phyloP scores from a whole-genome alignment of 2,797 vertebrate genomes.

The Somateria mollissima region DNA sequence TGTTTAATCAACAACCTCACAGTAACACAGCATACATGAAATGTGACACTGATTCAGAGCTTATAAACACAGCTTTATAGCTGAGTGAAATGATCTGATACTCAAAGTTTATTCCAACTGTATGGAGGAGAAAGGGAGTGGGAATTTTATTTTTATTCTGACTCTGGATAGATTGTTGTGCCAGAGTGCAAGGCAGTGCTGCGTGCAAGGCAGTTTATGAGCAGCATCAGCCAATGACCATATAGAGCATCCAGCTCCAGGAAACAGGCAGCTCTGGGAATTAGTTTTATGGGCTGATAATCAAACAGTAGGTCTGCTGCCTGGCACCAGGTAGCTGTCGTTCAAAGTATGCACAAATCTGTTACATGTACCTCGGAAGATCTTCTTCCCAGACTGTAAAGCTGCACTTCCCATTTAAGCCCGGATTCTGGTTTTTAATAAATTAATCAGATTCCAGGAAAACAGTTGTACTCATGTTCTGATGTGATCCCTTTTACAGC shows the following conservation, averaged over 20 bases:
- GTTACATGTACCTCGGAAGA: neutral
- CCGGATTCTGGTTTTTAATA: neutral
- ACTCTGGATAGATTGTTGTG: neutral
- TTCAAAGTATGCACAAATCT: neutral
- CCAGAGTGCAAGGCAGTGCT: neutral
- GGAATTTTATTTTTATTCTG: constrained; percentile 10
- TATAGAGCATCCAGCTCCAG: neutral
- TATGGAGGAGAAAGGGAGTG: neutral
- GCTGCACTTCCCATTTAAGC: neutral
- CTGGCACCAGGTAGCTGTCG: neutral
- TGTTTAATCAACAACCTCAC: constrained; percentile 23
- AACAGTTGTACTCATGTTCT: neutral
- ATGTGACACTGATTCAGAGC: neutral
- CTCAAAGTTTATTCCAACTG: neutral
- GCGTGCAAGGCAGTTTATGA: neutral
- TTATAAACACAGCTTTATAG: constrained; percentile 17
- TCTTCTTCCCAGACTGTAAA: neutral
- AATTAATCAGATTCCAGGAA: neutral
- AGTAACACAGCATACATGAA: neutral
- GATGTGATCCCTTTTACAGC: neutral
- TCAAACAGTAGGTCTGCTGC: neutral
- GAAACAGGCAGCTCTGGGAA: neutral
- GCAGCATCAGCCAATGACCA: neutral
- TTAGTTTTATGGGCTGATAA: constrained; percentile 8
- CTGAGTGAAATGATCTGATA: constrained; percentile 10